Evolutionary conservation across 2,797 vertebrate species (phyloP).

Genomic region (Odontamblyopus lacepedii): DNA sequence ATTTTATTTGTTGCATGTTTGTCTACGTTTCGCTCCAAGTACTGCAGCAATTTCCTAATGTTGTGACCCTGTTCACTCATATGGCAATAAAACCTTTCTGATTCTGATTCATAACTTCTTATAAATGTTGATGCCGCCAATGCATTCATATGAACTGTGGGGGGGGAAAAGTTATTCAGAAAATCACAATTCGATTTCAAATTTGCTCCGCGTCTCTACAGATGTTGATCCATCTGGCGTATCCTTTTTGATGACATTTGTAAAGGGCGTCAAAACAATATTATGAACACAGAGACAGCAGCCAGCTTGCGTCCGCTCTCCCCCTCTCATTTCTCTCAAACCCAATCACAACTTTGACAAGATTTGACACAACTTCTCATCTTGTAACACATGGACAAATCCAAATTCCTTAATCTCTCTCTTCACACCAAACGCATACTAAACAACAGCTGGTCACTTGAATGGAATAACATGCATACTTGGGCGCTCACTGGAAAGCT

Average conservation of each 20-base stretch:
- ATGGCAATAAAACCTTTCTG: too few species aligned
- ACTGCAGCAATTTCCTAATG: too few species aligned
- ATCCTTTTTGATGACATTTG: background rate
- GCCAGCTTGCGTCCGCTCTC: background rate
- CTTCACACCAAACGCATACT: conserved; percentile 7
- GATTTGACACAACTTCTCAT: conserved; percentile 55
- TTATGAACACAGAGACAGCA: conserved; percentile 13
- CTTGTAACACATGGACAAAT: conserved; percentile 39
- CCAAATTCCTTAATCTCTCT: conserved; percentile 36
- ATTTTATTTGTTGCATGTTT: too few species aligned
- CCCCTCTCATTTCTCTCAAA: conserved; percentile 1
- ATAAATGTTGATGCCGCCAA: background rate
- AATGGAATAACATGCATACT: conserved; percentile 55
- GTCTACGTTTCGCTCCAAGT: too few species aligned
- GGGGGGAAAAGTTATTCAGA: too few species aligned
- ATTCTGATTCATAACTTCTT: too few species aligned
- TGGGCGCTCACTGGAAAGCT: conserved; percentile 50
- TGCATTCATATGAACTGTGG: too few species aligned
- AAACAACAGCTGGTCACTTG: conserved; percentile 67
- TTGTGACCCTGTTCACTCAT: too few species aligned
- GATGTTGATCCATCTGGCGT: background rate
- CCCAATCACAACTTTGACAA: conserved; percentile 53
- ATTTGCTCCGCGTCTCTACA: background rate
- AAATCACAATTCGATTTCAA: background rate
- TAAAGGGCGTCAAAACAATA: conserved; percentile 25